Conservation (phyloP, 2,888 invertebrate genomes). For the Gymnoscelis rufifasciata region DNA sequence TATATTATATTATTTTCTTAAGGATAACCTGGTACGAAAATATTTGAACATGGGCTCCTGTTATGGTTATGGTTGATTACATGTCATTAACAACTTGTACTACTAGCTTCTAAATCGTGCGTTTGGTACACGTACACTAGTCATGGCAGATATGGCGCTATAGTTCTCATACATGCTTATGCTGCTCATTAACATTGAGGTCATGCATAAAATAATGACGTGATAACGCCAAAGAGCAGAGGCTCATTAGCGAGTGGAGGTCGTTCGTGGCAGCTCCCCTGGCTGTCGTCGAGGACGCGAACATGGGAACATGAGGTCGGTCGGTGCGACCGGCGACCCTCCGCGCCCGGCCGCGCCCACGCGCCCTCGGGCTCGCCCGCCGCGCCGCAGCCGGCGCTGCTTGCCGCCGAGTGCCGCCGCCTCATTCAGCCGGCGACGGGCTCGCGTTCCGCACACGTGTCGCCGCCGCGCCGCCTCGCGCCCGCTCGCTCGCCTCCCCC, state of each 20-base stretch:
- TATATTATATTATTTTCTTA: no score
- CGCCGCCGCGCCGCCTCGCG: conserved; percentile 35
- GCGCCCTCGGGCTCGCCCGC: conserved; percentile 46
- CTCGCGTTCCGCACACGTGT: conserved; percentile 71
- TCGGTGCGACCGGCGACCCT: conserved; percentile 41
- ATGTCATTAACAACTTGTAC: no score
- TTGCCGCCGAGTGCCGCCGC: conserved; percentile 38
- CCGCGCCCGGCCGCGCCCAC: conserved; percentile 64
- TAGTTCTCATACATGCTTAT: conserved; percentile 16
- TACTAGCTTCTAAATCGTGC: no score
- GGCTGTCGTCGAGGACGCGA: conserved; percentile 46
- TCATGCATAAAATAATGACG: conserved; percentile 34
- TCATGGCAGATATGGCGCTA: neutral
- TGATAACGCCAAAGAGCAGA: conserved; percentile 38
- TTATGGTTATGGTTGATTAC: no score
- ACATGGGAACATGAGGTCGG: conserved; percentile 55
- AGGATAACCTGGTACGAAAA: no score
- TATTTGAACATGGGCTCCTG: no score
- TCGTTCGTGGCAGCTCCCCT: conserved; percentile 44
- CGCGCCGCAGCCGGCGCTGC: conserved; percentile 39
- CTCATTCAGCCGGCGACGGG: conserved; percentile 73
- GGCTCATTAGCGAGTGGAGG: conserved; percentile 53
- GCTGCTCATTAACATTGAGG: conserved; percentile 29
- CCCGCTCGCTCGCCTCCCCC: conserved; percentile 37
- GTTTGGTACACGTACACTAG: neutral